Base-by-base conservation (phyloP, 1,140 invertebrate species). In the Araneus ventricosus region DNA sequence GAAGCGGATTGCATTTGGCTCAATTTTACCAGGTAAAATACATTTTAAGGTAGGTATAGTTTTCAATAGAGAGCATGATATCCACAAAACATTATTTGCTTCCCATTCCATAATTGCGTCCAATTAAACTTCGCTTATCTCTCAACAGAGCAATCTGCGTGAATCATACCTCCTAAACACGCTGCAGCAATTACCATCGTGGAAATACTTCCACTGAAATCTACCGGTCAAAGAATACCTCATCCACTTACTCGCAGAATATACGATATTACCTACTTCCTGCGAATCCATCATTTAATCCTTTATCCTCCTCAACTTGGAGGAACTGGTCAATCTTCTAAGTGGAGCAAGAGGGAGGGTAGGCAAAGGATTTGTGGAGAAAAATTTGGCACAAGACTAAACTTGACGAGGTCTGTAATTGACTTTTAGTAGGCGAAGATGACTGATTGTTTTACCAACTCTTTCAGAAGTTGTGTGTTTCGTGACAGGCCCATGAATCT, bases 261-360 rank as follows among this genome's bases (percentile, higher is more conserved):
- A 10, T 8, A 41, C 2, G 41, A 45, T 14, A 7, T n/a, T 45
- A n/a, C 80, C 80, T 30, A 45, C 80, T 82, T 82, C 80, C 39
- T 82, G 80, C 8, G 37, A 52, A 82, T 52, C 4, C 80, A 45
- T 82, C 39, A 45, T 52, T 82, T 82, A 82, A 82, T 82, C 80
- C 80, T 82, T 82, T 82, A 45, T 41, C 20, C 39, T 82, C 41
- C 10, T 75, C 6, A 20, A 6, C 10, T 34, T 45, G 8, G 39
- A 82, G 80, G 37, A 82, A 82, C 37, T 82, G 39, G 80, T 37
- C 70, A 75, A 10, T 75, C 70, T 20, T 20, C 17, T 22, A 75
- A 75, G 20, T 75, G 70, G 70, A 75, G 34, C 70, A 75, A 34
- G 7, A 34, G 10, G 70, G 30, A 37, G 30, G 70, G 70, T 34